Evolutionary conservation across 2,888 invertebrate species (phyloP).

Genomic region (Flexamia atlantica): DNA sequence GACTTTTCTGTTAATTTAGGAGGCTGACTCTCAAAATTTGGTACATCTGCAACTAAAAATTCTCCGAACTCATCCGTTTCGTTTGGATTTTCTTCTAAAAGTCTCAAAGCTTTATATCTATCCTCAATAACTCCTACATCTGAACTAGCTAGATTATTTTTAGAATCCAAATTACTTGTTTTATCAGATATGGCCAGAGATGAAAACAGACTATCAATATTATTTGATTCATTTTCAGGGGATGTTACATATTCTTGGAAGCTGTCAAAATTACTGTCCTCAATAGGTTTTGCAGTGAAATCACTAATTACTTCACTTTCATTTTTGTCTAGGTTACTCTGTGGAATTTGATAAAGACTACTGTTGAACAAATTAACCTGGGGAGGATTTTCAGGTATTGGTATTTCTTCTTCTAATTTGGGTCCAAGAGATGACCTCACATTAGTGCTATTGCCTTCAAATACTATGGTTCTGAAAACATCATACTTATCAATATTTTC

Average conservation of each 20-base stretch:
- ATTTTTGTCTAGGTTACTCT: not conserved
- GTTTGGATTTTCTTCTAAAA: constrained; percentile 70
- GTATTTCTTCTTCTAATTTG: not conserved
- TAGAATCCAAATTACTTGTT: not conserved
- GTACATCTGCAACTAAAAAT: constrained; percentile 71
- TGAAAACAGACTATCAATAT: constrained; percentile 34
- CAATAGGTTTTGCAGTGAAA: constrained; percentile 63
- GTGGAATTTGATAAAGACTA: not conserved
- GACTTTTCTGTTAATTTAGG: constrained; percentile 38
- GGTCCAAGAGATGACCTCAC: no score
- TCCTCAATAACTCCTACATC: constrained; percentile 60
- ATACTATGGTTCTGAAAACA: constrained; percentile 74
- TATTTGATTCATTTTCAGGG: not conserved
- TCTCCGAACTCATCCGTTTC: constrained; percentile 75
- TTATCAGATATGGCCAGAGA: constrained; percentile 33
- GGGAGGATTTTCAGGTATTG: constrained; percentile 4
- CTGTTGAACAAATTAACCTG: not conserved
- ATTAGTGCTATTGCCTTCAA: constrained; percentile 61
- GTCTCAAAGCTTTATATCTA: constrained; percentile 72
- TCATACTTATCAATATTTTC: constrained; percentile 75
- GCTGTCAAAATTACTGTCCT: constrained; percentile 75
- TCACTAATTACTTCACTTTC: not conserved
- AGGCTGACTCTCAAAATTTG: not conserved
- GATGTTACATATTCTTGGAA: constrained; percentile 69
- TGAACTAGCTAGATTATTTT: not conserved